A percentile compares a stretch with the other conserved stretches of the same genome.
Evolutionary conservation across 1,140 invertebrate genomes (phyloP).

Genomic region (Lithobius niger): DNA sequence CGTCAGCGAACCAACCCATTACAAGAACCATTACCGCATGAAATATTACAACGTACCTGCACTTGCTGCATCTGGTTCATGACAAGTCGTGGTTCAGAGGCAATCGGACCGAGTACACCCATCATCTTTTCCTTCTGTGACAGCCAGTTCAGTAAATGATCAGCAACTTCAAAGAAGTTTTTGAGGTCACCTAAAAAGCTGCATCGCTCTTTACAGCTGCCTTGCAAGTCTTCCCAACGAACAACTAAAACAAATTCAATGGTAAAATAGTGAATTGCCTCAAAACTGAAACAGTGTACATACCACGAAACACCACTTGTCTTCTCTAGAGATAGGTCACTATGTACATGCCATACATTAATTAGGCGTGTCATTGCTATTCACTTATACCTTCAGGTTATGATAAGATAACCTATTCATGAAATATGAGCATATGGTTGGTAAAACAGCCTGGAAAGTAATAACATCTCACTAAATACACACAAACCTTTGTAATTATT

Average conservation of each 20-base stretch:
- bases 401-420: too few species aligned
- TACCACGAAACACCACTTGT: neutral
- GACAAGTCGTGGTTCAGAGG: constrained; percentile 83
- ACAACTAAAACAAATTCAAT: constrained; percentile 34
- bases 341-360: too few species aligned
- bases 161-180: constrained; percentile 80
- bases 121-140: constrained; percentile 89
- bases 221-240: constrained; percentile 72
- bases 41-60: too few species aligned
- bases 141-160: constrained; percentile 71
- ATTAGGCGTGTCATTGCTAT: too few species aligned
- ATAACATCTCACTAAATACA: too few species aligned
- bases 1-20: too few species aligned
- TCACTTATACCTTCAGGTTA: too few species aligned
- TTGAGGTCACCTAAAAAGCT: constrained; percentile 78
- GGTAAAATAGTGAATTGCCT: neutral
- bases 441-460: too few species aligned
- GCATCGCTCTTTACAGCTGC: constrained; percentile 65
- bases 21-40: too few species aligned
- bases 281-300: neutral
- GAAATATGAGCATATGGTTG: too few species aligned
- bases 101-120: constrained; percentile 82
- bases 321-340: too few species aligned
- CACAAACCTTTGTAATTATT: too few species aligned
- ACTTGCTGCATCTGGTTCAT: constrained; percentile 84